Evolutionary conservation across 2,797 vertebrate genomes (phyloP), one percentile per base, ranked within the genome.

Genomic region (Lacerta agilis): DNA sequence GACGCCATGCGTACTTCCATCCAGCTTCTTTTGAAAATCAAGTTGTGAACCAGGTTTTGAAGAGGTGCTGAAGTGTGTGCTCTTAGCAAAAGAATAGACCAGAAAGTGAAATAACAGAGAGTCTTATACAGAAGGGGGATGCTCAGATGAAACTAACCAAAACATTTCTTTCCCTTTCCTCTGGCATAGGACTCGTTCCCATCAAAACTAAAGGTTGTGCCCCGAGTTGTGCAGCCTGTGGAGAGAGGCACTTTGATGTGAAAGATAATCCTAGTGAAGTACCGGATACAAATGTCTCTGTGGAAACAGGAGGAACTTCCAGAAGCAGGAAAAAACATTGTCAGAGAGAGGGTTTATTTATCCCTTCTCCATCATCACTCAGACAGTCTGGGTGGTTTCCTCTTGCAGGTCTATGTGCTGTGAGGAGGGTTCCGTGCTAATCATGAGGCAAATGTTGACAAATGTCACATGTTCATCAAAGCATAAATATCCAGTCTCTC

Each of bases 241-340:
- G 94, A 96, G 91, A 91, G 91, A 91, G 93, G 88, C 87, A 89
- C 97, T 97, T 97, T 97, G 97, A 96, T 96, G 96, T 97, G 96
- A 96, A 95, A 96, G 94, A 94, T 91, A 94, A 96, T 95, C 93
- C 87, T 90, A 90, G 93, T 92, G 88, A 87, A 95, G 92, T 83
- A 94, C 93, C 95, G 95, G 96, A 97, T 96, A 92, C 92, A 95
- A 95, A 96, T 94, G 92, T 89, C 95, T 92, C 85, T 92, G 95
- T 96, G 96, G 96, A 97, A 96, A 95, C 92, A 94, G 95, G 96
- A 96, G 96, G 95, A 93, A 95, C 94, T 93, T 97, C 95, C 94
- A 95, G 95, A 92, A 95, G 95, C 96, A 97, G 96, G 97, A 97
- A 97, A 95, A 96, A 94, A 93, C 96, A 96, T 96, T 97, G 97